phyloP scores from a whole-genome alignment of 2,113 vertebrate species.

The Hemicordylus capensis region DNA sequence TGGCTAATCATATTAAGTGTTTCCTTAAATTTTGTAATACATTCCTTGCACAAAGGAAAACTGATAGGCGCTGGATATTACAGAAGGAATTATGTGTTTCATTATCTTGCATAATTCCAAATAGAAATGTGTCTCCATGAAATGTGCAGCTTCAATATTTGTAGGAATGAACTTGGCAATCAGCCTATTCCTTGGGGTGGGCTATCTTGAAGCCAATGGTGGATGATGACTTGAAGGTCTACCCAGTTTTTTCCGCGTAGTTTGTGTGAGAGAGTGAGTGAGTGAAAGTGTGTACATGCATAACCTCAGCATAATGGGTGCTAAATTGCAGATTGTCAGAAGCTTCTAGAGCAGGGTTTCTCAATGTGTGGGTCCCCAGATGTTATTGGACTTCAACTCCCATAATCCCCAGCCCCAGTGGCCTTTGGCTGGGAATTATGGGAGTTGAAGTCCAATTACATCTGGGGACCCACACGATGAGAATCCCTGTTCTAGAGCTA shows the following conservation, averaged over 20 bases:
- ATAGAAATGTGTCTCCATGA: slow-evolving; percentile 38
- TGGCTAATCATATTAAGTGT: slow-evolving; percentile 72
- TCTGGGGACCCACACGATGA: no score
- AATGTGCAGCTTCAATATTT: slow-evolving; percentile 35
- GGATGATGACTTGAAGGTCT: background rate
- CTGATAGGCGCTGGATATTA: slow-evolving; percentile 58
- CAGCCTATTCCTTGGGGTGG: background rate
- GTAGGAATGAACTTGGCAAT: slow-evolving; percentile 14
- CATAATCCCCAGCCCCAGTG: no score
- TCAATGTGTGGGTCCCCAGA: no score
- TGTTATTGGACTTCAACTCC: no score
- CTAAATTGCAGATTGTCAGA: background rate
- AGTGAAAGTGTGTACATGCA: background rate
- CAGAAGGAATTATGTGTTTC: slow-evolving; percentile 51
- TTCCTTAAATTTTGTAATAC: slow-evolving; percentile 69
- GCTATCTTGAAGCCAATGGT: background rate
- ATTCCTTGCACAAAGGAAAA: slow-evolving; percentile 67
- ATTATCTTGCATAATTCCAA: slow-evolving; percentile 50
- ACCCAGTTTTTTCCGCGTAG: background rate
- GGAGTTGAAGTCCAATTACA: no score
- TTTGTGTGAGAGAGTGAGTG: no score
- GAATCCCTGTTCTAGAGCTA: no score
- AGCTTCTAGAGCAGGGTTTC: no score
- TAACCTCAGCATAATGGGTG: background rate
- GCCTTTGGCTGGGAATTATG: no score